These are phyloP conservation scores for Mamestra brassicae DNA, from an alignment of 2,888 invertebrate genomes.

Conservation along the genomic window DNA sequence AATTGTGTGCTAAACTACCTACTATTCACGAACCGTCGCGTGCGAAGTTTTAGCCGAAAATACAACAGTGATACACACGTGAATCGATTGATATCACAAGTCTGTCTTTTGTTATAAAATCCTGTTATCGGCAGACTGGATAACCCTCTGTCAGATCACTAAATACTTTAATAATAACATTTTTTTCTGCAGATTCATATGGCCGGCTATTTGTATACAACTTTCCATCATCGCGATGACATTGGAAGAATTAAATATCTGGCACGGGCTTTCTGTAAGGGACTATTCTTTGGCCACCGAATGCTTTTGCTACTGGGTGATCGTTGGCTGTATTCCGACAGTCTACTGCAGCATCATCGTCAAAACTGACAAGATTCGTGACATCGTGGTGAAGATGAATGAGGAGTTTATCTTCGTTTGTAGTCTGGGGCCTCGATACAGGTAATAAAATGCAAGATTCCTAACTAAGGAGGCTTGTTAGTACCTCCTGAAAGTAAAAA, in stretches of 20 bases:
- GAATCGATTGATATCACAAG: neutral
- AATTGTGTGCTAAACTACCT: neutral
- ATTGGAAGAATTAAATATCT: conserved; percentile 71
- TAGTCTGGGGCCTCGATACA: conserved; percentile 71
- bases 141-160: neutral
- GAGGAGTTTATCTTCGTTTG: conserved; percentile 76
- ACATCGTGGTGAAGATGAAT: conserved; percentile 74
- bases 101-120: neutral
- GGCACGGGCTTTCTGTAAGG: conserved; percentile 66
- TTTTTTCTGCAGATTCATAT: conserved; percentile 72
- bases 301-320: conserved; percentile 78
- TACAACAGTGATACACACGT: neutral
- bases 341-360: conserved; percentile 69
- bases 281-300: conserved; percentile 80
- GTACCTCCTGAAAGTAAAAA: no score
- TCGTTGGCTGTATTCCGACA: conserved; percentile 71
- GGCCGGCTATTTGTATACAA: conserved; percentile 67
- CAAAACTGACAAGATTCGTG: conserved; percentile 68
- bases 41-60: neutral
- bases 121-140: neutral
- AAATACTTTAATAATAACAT: no score
- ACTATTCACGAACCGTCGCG: neutral
- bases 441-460: conserved; percentile 65
- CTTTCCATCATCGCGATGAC: conserved; percentile 61
- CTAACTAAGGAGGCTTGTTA: neutral